These are phyloP conservation scores for Allophyes oxyacanthae DNA, from an alignment of 2,888 invertebrate genomes.

Conservation along the genomic window DNA sequence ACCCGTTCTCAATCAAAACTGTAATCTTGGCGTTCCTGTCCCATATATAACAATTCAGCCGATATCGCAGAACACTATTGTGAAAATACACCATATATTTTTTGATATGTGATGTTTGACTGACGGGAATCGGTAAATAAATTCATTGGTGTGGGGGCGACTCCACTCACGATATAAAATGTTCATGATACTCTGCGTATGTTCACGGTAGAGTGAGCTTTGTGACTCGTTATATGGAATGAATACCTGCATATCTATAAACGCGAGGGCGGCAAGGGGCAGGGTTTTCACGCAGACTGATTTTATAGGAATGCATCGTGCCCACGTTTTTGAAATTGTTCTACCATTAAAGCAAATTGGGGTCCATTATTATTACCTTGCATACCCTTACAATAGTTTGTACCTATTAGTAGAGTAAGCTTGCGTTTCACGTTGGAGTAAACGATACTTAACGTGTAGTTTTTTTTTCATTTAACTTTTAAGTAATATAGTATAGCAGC, in stretches of 20 bases:
- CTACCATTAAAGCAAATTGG: background rate
- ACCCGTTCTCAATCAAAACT: background rate
- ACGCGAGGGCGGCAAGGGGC: conserved; percentile 13
- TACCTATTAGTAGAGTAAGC: too few relatives aligned
- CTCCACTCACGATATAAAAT: conserved; percentile 8
- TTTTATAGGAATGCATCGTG: conserved; percentile 26
- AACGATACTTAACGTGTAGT: too few relatives aligned
- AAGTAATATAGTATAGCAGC: too few relatives aligned
- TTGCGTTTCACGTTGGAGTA: too few relatives aligned
- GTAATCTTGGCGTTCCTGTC: background rate
- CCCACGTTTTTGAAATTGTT: conserved; percentile 12
- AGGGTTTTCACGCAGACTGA: conserved; percentile 2
- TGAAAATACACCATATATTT: conserved; percentile 26
- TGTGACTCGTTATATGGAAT: conserved; percentile 52
- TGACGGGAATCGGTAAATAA: conserved; percentile 23
- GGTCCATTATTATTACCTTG: too few relatives aligned
- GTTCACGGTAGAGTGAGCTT: conserved; percentile 53
- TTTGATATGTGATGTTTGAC: conserved; percentile 20
- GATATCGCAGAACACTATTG: background rate
- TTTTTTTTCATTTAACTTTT: too few relatives aligned
- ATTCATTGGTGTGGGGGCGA: conserved; percentile 8
- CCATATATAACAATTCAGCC: conserved; percentile 2
- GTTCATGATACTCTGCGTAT: conserved; percentile 18
- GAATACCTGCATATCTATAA: conserved; percentile 1
- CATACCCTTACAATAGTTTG: too few relatives aligned